phyloP scores from a whole-genome alignment of 2,888 invertebrate species.

The Eucera pruinosa region DNA sequence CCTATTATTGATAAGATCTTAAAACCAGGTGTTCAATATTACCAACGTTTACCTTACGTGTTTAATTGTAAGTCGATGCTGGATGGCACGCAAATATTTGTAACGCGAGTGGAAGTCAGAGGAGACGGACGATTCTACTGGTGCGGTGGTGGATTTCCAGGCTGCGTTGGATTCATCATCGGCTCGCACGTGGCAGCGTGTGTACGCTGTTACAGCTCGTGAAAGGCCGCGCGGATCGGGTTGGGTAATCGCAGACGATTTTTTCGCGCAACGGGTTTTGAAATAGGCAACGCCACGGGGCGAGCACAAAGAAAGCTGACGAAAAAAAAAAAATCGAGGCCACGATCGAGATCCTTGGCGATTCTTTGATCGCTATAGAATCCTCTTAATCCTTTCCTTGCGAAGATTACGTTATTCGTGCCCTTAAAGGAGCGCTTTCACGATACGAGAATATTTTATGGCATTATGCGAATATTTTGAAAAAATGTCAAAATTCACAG shows the following conservation, averaged over 20 bases:
- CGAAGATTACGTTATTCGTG: too few relatives aligned
- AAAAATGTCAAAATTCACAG: too few relatives aligned
- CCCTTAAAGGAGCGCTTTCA: too few relatives aligned
- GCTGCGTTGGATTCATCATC: conserved; percentile 56
- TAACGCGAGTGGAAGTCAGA: too few relatives aligned
- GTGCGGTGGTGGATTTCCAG: conserved; percentile 45
- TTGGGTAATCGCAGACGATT: conserved; percentile 64
- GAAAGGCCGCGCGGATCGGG: conserved; percentile 65
- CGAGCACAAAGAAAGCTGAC: conserved; percentile 52
- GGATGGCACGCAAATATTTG: too few relatives aligned
- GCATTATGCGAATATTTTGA: too few relatives aligned
- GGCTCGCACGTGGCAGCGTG: conserved; percentile 37
- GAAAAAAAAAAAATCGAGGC: conserved; percentile 23
- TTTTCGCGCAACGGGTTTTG: conserved; percentile 63
- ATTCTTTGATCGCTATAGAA: neutral
- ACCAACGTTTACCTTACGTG: too few relatives aligned
- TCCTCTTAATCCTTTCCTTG: conserved; percentile 1
- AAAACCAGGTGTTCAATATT: too few relatives aligned
- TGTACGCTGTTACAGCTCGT: conserved; percentile 40
- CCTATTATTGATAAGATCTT: too few relatives aligned
- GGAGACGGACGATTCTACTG: conserved; percentile 31
- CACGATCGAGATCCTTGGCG: conserved; percentile 4
- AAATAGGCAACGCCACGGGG: conserved; percentile 59
- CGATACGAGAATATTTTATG: too few relatives aligned
- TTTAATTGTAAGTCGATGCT: too few relatives aligned